Percentiles rank a stretch among this genome's conserved stretches.
phyloP scores from a whole-genome alignment of 1,140 invertebrate genomes.

The Lepidurus packardi region DNA sequence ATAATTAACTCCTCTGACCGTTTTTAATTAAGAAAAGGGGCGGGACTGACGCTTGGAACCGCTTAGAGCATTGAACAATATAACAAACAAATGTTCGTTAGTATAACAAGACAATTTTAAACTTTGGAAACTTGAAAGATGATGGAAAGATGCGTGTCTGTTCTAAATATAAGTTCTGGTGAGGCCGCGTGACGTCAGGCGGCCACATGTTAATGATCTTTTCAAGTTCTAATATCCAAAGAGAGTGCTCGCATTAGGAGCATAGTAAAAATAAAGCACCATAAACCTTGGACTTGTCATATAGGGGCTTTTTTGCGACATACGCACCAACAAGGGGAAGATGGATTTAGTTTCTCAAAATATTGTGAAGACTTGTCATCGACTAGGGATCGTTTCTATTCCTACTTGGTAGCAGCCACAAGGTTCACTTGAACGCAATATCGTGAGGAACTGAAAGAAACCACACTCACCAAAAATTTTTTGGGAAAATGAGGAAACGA shows the following conservation, averaged over 20 bases:
- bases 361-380: background rate
- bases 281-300: background rate
- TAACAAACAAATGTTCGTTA: too few species aligned
- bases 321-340: background rate
- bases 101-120: background rate
- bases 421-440: background rate
- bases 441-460: background rate
- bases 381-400: background rate
- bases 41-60: too few species aligned
- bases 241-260: background rate
- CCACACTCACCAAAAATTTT: background rate
- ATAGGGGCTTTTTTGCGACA: background rate
- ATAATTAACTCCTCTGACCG: background rate
- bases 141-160: background rate
- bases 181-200: background rate
- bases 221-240: background rate
- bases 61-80: too few species aligned
- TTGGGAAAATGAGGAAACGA: background rate
- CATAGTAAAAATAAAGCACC: background rate
- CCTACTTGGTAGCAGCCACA: background rate
- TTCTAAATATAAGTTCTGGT: background rate
- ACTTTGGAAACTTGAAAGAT: background rate
- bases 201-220: slow-evolving; percentile 11
- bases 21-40: too few species aligned
- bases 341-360: slow-evolving; percentile 8